Conservation (phyloP, 2,888 invertebrate species). For the Watsonalla cultraria region DNA sequence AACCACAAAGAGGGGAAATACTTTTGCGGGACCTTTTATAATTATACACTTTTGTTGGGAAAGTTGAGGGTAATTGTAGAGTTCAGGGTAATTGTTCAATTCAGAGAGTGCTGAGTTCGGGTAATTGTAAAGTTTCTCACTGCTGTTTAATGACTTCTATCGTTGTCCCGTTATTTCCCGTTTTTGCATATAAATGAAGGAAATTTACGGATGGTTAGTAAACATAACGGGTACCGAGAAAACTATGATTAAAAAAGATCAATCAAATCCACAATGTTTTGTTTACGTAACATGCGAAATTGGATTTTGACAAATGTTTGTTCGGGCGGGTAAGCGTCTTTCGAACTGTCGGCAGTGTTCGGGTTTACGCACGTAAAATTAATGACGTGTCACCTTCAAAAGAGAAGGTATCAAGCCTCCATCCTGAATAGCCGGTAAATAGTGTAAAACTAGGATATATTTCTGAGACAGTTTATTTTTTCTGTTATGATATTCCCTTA, state of each 20-base stretch:
- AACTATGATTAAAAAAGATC: background rate
- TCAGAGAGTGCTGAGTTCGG: too few species aligned
- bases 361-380: conserved; percentile 2
- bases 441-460: too few species aligned
- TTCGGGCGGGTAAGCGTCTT: background rate
- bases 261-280: background rate
- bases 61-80: too few species aligned
- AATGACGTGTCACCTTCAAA: conserved; percentile 1
- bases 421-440: background rate
- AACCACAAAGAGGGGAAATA: background rate
- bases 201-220: too few species aligned
- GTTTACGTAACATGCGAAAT: too few species aligned
- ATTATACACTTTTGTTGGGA: background rate
- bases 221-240: background rate
- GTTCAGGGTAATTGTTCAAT: too few species aligned
- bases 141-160: too few species aligned
- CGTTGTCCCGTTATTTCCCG: too few species aligned
- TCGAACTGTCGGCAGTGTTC: background rate
- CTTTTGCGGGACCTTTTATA: background rate
- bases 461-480: too few species aligned
- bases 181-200: too few species aligned
- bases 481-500: too few species aligned
- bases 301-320: background rate
- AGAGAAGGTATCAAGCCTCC: background rate
- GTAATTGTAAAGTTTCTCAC: too few species aligned